Evolutionary conservation across 2,888 invertebrate genomes (phyloP).

Genomic region (Rhingia campestris): DNA sequence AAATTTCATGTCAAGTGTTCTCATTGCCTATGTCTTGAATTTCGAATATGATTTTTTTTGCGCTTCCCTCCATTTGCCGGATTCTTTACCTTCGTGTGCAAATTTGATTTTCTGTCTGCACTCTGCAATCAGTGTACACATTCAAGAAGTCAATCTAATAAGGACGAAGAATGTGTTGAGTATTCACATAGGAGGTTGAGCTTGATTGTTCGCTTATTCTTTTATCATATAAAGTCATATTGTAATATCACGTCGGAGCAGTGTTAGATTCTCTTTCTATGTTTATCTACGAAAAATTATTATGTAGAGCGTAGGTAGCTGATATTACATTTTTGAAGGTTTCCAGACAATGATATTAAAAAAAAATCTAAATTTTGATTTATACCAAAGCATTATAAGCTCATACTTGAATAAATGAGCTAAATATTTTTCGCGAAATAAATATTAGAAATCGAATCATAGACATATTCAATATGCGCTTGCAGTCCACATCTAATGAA

Average conservation of each 20-base stretch:
- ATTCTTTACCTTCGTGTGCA: conserved; percentile 54
- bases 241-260: background rate
- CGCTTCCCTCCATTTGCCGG: conserved; percentile 33
- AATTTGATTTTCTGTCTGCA: conserved; percentile 66
- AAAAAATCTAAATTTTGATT: background rate
- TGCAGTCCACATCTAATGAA: too few species aligned
- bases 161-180: conserved; percentile 52
- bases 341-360: background rate
- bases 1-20: conserved; percentile 60
- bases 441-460: too few species aligned
- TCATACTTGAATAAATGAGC: too few species aligned
- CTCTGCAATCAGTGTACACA: conserved; percentile 62
- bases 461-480: too few species aligned
- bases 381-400: background rate
- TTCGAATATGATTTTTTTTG: background rate
- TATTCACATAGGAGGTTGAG: conserved; percentile 36
- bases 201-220: conserved; percentile 31
- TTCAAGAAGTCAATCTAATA: conserved; percentile 68
- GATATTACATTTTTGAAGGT: background rate
- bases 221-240: background rate
- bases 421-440: background rate
- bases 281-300: background rate
- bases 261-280: background rate
- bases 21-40: background rate
- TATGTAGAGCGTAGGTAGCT: background rate